A percentile compares a stretch with the other conserved stretches of the same genome.
Conservation (phyloP, 2,113 vertebrate genomes). For the Coryphaenoides rupestris region DNA sequence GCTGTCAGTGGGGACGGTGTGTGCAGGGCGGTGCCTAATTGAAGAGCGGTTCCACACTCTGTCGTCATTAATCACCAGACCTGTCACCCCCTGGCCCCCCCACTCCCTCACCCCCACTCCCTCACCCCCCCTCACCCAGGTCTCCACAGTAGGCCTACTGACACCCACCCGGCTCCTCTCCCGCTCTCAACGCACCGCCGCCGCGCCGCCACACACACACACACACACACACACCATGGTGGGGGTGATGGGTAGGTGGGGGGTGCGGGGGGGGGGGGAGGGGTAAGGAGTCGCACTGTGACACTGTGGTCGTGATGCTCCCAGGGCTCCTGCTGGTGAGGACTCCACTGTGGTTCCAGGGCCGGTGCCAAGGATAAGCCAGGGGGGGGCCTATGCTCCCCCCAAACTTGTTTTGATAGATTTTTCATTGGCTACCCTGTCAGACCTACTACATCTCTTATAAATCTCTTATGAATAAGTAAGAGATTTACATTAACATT, state of each 20-base stretch:
- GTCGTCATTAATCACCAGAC: constrained; percentile 78
- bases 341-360: constrained; percentile 50
- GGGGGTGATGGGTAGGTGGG: too few species aligned
- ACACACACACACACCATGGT: too few species aligned
- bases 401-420: too few species aligned
- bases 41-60: constrained; percentile 77
- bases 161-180: background rate
- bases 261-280: too few species aligned
- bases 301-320: constrained; percentile 47
- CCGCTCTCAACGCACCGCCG: background rate
- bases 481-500: too few species aligned
- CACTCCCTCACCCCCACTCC: constrained; percentile 65
- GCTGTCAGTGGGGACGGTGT: constrained; percentile 57
- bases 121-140: constrained; percentile 57
- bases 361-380: constrained; percentile 38
- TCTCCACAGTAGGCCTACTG: constrained; percentile 20
- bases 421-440: too few species aligned
- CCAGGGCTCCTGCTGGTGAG: constrained; percentile 51
- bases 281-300: too few species aligned
- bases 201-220: background rate
- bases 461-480: too few species aligned
- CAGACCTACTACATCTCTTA: too few species aligned
- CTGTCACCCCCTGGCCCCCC: constrained; percentile 58
- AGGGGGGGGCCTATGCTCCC: too few species aligned
- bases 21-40: constrained; percentile 68